These are phyloP conservation scores for Latrodectus geometricus DNA, from an alignment of 1,140 invertebrate species.

Conservation along the genomic window DNA sequence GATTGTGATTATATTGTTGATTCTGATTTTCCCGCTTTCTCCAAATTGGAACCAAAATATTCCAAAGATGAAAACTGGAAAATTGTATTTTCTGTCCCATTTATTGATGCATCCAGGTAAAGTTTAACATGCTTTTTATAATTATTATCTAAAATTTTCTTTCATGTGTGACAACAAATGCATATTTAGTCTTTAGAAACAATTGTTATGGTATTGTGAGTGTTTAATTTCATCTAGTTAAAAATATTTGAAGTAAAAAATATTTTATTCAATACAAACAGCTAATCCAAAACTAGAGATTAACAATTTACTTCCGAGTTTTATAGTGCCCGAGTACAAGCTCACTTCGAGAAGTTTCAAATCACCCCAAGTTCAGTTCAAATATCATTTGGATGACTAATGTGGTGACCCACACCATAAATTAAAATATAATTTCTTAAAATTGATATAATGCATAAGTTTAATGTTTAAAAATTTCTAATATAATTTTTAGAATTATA, in stretches of 20 bases:
- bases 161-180: neutral
- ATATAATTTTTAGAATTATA: too few relatives aligned
- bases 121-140: constrained; percentile 39
- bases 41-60: constrained; percentile 84
- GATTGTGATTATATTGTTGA: constrained; percentile 79
- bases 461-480: too few relatives aligned
- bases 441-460: too few relatives aligned
- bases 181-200: too few relatives aligned
- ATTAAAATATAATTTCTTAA: too few relatives aligned
- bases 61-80: constrained; percentile 80
- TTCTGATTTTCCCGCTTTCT: constrained; percentile 80
- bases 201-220: neutral
- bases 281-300: neutral
- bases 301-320: too few relatives aligned
- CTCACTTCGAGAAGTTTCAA: too few relatives aligned
- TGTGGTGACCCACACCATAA: too few relatives aligned
- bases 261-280: neutral
- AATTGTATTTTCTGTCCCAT: constrained; percentile 78
- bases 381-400: too few relatives aligned
- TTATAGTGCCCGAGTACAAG: too few relatives aligned
- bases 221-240: neutral
- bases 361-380: too few relatives aligned
- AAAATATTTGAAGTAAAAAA: neutral
- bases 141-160: neutral
- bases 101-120: constrained; percentile 81